Evolutionary conservation across 1,140 invertebrate species (phyloP), one percentile per base, ranked within the genome.

Genomic region (Harpegnathos saltator): DNA sequence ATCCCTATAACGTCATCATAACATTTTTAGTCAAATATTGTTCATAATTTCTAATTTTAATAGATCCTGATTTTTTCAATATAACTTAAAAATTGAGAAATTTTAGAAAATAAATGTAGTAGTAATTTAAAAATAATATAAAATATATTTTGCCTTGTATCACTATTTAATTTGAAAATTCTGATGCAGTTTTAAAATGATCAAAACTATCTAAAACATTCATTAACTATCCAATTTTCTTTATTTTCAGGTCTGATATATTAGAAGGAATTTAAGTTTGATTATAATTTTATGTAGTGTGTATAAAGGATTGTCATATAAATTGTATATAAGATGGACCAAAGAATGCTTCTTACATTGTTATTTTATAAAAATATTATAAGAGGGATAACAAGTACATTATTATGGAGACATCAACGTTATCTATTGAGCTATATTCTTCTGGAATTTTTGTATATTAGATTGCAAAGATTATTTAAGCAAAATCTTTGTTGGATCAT

Each of bases 381-480:
- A 61, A 75, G 58, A 65, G 63, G 56, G 50, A 61, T 90, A 24
- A 85, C 62, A 19, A 85, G n/a, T 11, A 80, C 75, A 2, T 83
- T 78, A n/a, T 83, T 89, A 71, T 83, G 48, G 24, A 56, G 29
- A 59, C 66, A 84, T 75, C 14, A 14, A 4, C 72, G 85, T 48
- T 80, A 73, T 29, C 44, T 88, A 22, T 2, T 93, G 19, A 82
- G 59, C 17, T 86, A 75, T 19, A n/a, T 19, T 38, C 87, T 92
- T 33, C 62, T 90, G 44, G 81, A 89, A 84, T 93, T 90, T 65
- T 14, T 87, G 0, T 68, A 72, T 48, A 48, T 83, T 19, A 91
- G 85, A 87, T 56, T 93, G 0, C 85, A 90, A 83, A 58, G 22
- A 82, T 26, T 93, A 11, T 62, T 86, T 17, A 11, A 11, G 11